A percentile compares a stretch with the other conserved stretches of the same genome.
phyloP scores from a whole-genome alignment of 92 coral and sea anemone genomes.

The Palythoa grandiflora region DNA sequence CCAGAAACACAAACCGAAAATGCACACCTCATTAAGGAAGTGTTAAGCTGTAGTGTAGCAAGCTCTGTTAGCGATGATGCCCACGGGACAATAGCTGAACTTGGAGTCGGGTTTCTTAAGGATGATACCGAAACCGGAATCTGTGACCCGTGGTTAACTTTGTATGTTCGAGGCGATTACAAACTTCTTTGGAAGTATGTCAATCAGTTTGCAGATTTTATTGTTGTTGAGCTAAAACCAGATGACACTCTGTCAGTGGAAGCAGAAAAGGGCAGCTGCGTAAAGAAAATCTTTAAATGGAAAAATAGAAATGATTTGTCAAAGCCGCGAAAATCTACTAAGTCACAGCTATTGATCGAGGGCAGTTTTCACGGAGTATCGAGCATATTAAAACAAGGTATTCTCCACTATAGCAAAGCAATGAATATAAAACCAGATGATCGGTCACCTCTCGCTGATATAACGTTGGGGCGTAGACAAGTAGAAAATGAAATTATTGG shows the following conservation, averaged over 20 bases:
- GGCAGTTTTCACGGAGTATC: slow-evolving; percentile 22
- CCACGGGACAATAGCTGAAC: slow-evolving; percentile 11
- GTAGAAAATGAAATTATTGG: slow-evolving; percentile 1
- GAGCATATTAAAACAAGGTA: background rate
- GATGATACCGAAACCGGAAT: background rate
- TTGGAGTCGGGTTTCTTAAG: slow-evolving; percentile 11
- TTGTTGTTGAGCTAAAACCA: slow-evolving; percentile 23
- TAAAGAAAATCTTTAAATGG: background rate
- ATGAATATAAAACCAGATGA: slow-evolving; percentile 15
- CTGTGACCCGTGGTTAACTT: background rate
- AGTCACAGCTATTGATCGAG: background rate
- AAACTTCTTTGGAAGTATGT: background rate
- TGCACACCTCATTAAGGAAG: background rate
- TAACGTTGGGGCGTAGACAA: background rate
- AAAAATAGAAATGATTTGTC: background rate
- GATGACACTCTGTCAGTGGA: background rate
- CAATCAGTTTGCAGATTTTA: background rate
- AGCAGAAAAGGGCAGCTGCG: background rate
- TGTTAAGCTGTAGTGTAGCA: background rate
- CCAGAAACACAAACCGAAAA: slow-evolving; percentile 21
- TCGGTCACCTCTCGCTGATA: background rate
- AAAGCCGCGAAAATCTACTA: background rate
- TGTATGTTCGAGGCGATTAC: background rate
- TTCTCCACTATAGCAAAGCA: background rate
- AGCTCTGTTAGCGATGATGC: background rate